These are phyloP conservation scores for Bergia puertoricense DNA, from an alignment of 92 coral and sea anemone species.

Conservation along the genomic window DNA sequence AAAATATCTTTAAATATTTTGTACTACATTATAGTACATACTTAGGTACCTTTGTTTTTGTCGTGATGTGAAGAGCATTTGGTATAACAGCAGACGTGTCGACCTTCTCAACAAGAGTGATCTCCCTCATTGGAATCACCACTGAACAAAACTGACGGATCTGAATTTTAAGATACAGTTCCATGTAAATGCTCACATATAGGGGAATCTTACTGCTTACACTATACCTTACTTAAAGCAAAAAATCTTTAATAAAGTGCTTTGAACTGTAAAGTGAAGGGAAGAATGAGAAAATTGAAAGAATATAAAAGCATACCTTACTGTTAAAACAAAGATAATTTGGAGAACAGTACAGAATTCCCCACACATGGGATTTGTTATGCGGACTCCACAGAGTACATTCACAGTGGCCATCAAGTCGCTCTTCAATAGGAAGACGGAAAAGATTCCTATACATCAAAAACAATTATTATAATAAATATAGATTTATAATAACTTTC, in stretches of 20 bases:
- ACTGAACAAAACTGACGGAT: constrained; percentile 86
- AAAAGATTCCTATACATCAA: constrained; percentile 72
- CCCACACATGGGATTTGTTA: constrained; percentile 81
- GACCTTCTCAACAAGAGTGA: constrained; percentile 91
- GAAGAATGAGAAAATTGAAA: no score
- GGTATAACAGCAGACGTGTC: constrained; percentile 88
- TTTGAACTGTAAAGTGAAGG: no score
- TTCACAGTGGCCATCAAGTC: constrained; percentile 95
- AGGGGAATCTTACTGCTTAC: no score
- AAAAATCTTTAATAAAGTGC: no score
- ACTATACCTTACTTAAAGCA: no score
- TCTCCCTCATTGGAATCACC: constrained; percentile 97
- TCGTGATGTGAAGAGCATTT: constrained; percentile 90
- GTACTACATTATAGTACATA: no score
- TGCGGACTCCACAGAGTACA: constrained; percentile 99
- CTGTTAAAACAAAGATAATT: constrained; percentile 93
- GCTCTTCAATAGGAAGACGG: constrained; percentile 95
- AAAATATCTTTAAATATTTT: no score
- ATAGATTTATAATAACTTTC: no score
- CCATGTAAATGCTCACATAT: no score
- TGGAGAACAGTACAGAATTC: constrained; percentile 92
- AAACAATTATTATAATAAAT: background rate
- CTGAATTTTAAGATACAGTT: constrained; percentile 35
- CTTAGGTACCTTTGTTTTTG: constrained; percentile 79
- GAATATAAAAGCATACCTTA: constrained; percentile 55